Percentiles rank a stretch among this genome's conserved stretches.
Evolutionary conservation across 2,797 vertebrate species (phyloP).

Genomic region (Ispidina lecontei): DNA sequence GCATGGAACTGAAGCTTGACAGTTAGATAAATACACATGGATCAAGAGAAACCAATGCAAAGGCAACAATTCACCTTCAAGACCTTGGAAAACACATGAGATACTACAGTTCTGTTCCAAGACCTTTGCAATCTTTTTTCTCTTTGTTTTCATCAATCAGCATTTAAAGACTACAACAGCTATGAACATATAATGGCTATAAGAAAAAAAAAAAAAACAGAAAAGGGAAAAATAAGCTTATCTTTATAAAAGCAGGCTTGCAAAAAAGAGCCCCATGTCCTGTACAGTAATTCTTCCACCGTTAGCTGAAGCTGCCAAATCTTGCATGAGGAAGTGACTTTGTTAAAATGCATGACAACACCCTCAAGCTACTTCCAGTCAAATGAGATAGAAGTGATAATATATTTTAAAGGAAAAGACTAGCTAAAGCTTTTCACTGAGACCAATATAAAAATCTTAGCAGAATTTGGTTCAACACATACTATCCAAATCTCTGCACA

Average conservation of each 20-base stretch:
- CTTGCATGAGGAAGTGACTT: constrained; percentile 40
- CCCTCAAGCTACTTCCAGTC: constrained; percentile 48
- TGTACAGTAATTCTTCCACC: constrained; percentile 5
- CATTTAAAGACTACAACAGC: background rate
- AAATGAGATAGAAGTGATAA: constrained; percentile 37
- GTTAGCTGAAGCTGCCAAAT: constrained; percentile 39
- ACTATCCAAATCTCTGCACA: background rate
- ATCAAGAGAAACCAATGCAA: background rate
- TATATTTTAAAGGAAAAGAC: constrained; percentile 38
- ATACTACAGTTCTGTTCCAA: background rate
- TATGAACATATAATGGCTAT: background rate
- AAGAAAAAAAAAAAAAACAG: background rate
- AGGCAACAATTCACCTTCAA: background rate
- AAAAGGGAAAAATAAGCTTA: constrained; percentile 31
- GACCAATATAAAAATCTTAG: background rate
- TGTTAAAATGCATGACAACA: constrained; percentile 40
- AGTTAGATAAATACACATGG: fast-evolving
- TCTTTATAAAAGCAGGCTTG: constrained; percentile 4
- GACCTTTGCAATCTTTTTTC: background rate
- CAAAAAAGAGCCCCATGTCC: background rate
- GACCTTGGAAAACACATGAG: background rate
- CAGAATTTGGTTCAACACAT: background rate
- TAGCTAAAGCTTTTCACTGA: constrained; percentile 16
- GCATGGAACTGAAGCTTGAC: background rate
- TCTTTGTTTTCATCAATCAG: background rate